Evolutionary conservation across 2,113 vertebrate genomes (phyloP).

Genomic region (Bufo gargarizans): DNA sequence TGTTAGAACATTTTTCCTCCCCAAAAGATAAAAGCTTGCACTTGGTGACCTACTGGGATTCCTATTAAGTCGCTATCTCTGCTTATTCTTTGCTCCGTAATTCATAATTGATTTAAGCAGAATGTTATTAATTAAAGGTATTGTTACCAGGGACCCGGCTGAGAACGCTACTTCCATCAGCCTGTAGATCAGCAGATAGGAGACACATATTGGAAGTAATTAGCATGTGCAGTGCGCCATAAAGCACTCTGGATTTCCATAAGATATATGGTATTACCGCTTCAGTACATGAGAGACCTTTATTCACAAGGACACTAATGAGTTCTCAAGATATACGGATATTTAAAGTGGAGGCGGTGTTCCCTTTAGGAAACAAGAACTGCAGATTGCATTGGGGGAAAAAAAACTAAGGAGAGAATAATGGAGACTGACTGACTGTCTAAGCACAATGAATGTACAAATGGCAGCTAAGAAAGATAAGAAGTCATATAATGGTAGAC

Average conservation of each 20-base stretch:
- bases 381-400: not conserved
- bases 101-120: constrained; percentile 30
- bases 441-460: not conserved
- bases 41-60: not conserved
- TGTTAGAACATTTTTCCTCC: not conserved
- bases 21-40: not conserved
- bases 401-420: constrained; percentile 8
- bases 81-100: not conserved
- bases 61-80: not conserved
- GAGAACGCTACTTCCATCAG: constrained; percentile 28
- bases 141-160: constrained; percentile 23
- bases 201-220: constrained; percentile 45
- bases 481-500: not conserved
- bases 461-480: not conserved
- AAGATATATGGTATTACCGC: constrained; percentile 30
- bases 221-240: constrained; percentile 39
- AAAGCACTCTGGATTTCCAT: constrained; percentile 43
- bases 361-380: constrained; percentile 27
- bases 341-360: constrained; percentile 22
- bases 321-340: not conserved
- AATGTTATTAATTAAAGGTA: constrained; percentile 42
- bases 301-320: constrained; percentile 46
- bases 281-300: constrained; percentile 26
- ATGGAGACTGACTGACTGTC: not conserved
- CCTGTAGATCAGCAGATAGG: constrained; percentile 33